Percentiles rank a stretch among this genome's conserved stretches.
These are phyloP conservation scores for Brachyopa scutellaris DNA, from an alignment of 2,888 invertebrate genomes.

Conservation along the genomic window DNA sequence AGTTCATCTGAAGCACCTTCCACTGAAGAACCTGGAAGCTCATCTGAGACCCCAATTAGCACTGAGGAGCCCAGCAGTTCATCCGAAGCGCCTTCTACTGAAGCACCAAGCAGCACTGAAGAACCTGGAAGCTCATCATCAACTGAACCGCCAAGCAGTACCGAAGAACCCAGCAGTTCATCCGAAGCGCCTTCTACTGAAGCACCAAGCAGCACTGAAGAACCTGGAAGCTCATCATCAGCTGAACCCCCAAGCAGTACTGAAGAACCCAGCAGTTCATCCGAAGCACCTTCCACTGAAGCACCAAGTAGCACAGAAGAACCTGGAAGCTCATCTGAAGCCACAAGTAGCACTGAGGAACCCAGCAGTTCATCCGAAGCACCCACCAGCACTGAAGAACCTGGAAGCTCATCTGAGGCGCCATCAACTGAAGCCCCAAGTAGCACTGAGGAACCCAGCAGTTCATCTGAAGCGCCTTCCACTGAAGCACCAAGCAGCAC, in stretches of 20 bases:
- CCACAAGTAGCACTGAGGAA: background rate
- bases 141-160: background rate
- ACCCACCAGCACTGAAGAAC: background rate
- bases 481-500: background rate
- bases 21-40: background rate
- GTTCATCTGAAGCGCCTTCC: too few species aligned
- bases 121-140: too few species aligned
- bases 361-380: too few species aligned
- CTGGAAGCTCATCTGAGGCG: too few species aligned
- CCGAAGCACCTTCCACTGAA: too few species aligned
- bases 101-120: background rate
- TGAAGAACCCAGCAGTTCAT: too few species aligned
- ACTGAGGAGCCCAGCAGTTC: constrained; percentile 6
- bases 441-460: background rate
- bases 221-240: too few species aligned
- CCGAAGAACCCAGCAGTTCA: background rate
- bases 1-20: background rate
- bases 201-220: constrained; percentile 9
- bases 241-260: too few species aligned
- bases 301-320: background rate
- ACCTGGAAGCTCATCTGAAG: too few species aligned
- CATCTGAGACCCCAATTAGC: background rate
- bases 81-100: constrained; percentile 47
- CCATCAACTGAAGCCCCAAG: too few species aligned
- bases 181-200: background rate